A percentile compares a stretch with the other conserved stretches of the same genome.
Conservation (phyloP, 2,113 vertebrate species). For the Nycticryphes semicollaris region DNA sequence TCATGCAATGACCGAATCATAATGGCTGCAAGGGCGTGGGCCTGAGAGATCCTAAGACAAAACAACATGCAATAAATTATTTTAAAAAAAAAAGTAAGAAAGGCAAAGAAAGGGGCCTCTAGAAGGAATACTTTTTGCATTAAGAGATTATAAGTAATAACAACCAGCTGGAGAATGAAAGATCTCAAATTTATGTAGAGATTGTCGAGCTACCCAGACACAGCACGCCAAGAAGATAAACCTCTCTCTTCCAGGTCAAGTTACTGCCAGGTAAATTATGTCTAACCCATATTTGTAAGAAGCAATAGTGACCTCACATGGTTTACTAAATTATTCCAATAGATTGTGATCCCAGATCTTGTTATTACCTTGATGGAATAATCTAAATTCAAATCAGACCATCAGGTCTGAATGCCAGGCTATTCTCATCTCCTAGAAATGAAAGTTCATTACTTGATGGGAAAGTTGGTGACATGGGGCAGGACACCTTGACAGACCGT, state of each 20-base stretch:
- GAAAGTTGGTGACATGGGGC: not conserved
- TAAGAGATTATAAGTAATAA: constrained; percentile 63
- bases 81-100: not conserved
- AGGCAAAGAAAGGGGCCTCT: constrained; percentile 30
- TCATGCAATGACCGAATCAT: not conserved
- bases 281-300: constrained; percentile 10
- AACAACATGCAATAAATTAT: not conserved
- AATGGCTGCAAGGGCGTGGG: not conserved
- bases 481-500: not conserved
- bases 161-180: constrained; percentile 61
- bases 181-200: constrained; percentile 52
- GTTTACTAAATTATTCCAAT: constrained; percentile 49
- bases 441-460: not conserved
- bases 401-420: not conserved
- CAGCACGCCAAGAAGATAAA: constrained; percentile 55
- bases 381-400: constrained; percentile 42
- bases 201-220: constrained; percentile 31
- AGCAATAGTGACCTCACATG: constrained; percentile 56
- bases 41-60: not conserved
- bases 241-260: constrained; percentile 60
- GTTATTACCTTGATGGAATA: constrained; percentile 31
- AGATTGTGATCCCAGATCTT: constrained; percentile 19
- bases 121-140: constrained; percentile 54
- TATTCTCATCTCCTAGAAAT: not conserved
- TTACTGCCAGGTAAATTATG: constrained; percentile 56